Conservation (phyloP, 2,113 vertebrate species). For the Ahaetulla prasina region DNA sequence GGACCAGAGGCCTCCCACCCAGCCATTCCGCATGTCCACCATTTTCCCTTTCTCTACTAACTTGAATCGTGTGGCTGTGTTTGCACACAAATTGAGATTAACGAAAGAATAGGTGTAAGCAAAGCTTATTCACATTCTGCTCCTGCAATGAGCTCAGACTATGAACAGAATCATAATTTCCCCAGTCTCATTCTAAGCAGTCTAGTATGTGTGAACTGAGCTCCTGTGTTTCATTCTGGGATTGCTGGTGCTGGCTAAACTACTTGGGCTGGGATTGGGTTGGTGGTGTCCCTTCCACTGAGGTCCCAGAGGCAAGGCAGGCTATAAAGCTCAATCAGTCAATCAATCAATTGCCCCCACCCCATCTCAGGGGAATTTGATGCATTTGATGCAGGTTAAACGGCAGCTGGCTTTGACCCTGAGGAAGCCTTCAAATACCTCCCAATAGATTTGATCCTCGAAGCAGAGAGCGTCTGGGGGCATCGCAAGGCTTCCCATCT, state of each 20-base stretch:
- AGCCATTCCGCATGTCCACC: neutral
- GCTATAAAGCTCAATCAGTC: neutral
- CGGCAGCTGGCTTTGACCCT: too few species aligned
- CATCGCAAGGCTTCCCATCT: slow-evolving; percentile 64
- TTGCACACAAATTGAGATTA: neutral
- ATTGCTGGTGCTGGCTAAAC: neutral
- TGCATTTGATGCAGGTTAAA: neutral
- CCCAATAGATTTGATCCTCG: slow-evolving; percentile 76
- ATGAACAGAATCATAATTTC: neutral
- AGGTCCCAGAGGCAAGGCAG: neutral
- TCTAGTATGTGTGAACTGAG: neutral
- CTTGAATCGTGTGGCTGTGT: neutral
- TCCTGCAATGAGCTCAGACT: neutral
- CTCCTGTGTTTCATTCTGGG: neutral
- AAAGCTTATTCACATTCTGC: neutral
- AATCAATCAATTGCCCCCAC: neutral
- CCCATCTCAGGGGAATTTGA: neutral
- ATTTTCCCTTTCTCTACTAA: neutral
- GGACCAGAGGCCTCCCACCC: neutral
- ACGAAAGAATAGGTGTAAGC: neutral
- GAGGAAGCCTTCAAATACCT: slow-evolving; percentile 67
- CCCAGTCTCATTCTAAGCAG: neutral
- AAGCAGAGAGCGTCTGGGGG: slow-evolving; percentile 65
- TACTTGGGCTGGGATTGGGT: neutral
- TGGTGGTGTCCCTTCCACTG: neutral